Conservation (phyloP, 2,888 invertebrate genomes). For the Eupithecia tripunctaria region DNA sequence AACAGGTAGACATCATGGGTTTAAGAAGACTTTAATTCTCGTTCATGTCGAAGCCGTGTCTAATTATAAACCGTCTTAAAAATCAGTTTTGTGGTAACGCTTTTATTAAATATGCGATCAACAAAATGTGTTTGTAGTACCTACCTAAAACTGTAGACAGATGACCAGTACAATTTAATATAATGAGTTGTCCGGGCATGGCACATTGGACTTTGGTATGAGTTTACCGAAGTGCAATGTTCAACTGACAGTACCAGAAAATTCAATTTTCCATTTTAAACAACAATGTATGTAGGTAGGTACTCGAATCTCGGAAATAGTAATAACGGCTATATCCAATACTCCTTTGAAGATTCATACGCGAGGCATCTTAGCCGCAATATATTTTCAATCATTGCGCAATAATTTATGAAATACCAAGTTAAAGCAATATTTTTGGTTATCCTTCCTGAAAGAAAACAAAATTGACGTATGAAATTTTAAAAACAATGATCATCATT, state of each 20-base stretch:
- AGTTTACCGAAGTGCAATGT: background rate
- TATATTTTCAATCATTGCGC: background rate
- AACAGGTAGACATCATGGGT: too few relatives aligned
- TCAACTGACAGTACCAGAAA: background rate
- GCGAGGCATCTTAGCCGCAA: background rate
- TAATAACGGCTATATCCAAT: background rate
- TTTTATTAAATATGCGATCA: too few relatives aligned
- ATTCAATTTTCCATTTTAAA: background rate
- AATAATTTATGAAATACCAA: background rate
- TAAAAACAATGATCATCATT: background rate
- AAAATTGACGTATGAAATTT: background rate
- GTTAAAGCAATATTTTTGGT: background rate
- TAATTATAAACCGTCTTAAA: too few relatives aligned
- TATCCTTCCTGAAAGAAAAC: background rate
- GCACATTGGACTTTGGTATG: too few relatives aligned
- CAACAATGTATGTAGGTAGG: too few relatives aligned
- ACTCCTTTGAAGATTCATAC: background rate
- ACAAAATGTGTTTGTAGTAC: too few relatives aligned
- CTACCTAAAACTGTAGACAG: too few relatives aligned
- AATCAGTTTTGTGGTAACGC: too few relatives aligned
- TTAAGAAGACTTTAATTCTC: too few relatives aligned
- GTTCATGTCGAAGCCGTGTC: too few relatives aligned
- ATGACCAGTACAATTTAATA: too few relatives aligned
- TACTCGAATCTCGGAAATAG: background rate
- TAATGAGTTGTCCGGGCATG: too few relatives aligned